Evolutionary conservation across 30 jellyfish, hydroid and myxozoan genomes (phyloP).

Genomic region (Clytia hemisphaerica): DNA sequence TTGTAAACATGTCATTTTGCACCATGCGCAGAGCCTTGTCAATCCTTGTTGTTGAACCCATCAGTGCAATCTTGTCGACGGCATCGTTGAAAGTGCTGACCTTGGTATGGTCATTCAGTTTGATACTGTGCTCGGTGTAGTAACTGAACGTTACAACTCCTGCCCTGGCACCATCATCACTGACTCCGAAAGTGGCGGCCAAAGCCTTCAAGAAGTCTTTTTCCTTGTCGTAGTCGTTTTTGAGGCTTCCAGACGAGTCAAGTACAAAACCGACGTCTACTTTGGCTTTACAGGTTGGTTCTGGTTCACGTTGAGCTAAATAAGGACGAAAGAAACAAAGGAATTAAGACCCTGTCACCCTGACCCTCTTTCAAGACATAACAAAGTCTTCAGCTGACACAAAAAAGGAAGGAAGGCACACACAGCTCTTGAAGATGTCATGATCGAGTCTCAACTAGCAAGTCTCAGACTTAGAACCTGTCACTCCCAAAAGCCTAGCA

Average conservation of each 20-base stretch:
- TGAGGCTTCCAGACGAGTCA: slow-evolving; percentile 79
- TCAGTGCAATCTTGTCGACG: slow-evolving; percentile 61
- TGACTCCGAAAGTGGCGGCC: slow-evolving; percentile 48
- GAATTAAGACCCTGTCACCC: background rate
- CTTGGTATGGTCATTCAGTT: slow-evolving; percentile 29
- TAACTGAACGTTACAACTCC: slow-evolving; percentile 75
- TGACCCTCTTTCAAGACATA: no score
- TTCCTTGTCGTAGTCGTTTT: slow-evolving; percentile 58
- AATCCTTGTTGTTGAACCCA: slow-evolving; percentile 74
- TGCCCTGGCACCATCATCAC: slow-evolving; percentile 62
- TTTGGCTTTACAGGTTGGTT: slow-evolving; percentile 40
- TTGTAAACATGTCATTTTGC: slow-evolving; percentile 37
- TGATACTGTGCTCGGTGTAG: slow-evolving; percentile 62
- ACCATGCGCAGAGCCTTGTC: slow-evolving; percentile 70
- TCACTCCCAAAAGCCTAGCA: no score
- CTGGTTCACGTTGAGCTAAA: slow-evolving; percentile 22
- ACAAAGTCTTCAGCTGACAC: no score
- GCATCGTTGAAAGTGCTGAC: slow-evolving; percentile 42
- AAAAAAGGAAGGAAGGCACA: no score
- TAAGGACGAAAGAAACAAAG: background rate
- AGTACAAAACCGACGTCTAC: slow-evolving; percentile 69
- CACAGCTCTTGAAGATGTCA: no score
- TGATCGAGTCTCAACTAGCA: no score
- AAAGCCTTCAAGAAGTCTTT: slow-evolving; percentile 60
- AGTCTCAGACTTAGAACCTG: no score